These are phyloP conservation scores for Poeciliopsis turneri DNA, from an alignment of 2,797 vertebrate species.

Conservation along the genomic window DNA sequence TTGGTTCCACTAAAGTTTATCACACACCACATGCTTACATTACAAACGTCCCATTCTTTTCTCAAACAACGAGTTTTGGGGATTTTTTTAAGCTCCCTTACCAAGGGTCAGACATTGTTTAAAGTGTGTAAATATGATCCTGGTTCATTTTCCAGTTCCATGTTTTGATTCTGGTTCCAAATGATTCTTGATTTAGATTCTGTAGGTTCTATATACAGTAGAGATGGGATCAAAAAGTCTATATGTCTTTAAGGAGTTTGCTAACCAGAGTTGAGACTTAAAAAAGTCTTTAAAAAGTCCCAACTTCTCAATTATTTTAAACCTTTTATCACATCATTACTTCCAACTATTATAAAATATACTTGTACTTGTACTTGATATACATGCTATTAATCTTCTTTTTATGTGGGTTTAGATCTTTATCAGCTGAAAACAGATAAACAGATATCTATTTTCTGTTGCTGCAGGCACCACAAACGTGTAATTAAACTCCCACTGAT, in stretches of 20 bases:
- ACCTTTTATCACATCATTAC: neutral
- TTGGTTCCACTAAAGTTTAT: neutral
- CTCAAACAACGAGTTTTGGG: neutral
- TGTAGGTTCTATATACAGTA: too few species aligned
- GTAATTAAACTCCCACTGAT: neutral
- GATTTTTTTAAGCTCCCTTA: neutral
- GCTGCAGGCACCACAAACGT: neutral
- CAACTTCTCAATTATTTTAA: neutral
- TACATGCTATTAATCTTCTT: neutral
- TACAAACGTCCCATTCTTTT: neutral
- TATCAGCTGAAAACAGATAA: neutral
- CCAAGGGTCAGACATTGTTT: neutral
- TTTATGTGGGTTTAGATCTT: neutral
- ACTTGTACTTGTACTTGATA: neutral
- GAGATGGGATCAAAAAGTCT: neutral
- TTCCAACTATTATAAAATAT: neutral
- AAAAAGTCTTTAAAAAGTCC: neutral
- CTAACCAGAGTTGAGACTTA: neutral
- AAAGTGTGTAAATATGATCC: neutral
- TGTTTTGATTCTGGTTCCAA: neutral
- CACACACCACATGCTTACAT: neutral
- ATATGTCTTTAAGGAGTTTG: neutral
- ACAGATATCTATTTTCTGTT: neutral
- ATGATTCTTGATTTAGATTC: too few species aligned
- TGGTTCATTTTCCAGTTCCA: neutral